Conservation (phyloP, 2,113 vertebrate species). For the Zingel zingel region DNA sequence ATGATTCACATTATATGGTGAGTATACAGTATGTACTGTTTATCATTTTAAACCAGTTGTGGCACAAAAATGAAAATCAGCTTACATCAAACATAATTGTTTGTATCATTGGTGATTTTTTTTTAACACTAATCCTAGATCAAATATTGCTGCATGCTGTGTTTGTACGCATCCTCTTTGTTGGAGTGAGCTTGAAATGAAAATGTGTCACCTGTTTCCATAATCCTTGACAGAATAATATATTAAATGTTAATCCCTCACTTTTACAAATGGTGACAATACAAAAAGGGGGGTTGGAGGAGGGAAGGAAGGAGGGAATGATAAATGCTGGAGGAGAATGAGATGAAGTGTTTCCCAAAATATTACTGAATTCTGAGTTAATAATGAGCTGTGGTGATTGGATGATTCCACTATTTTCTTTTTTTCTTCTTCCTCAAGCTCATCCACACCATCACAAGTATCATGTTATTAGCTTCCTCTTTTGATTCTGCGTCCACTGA, state of each 20-base stretch:
- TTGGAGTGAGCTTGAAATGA: conserved; percentile 55
- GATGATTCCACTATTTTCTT: conserved; percentile 13
- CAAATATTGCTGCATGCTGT: conserved; percentile 52
- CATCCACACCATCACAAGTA: conserved; percentile 33
- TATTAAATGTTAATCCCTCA: conserved; percentile 78
- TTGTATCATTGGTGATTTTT: conserved; percentile 70
- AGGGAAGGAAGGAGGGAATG: neutral
- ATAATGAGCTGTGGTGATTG: conserved; percentile 49
- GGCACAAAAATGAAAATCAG: conserved; percentile 50
- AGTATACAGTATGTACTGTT: conserved; percentile 8
- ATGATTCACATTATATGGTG: neutral
- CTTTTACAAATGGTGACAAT: conserved; percentile 65
- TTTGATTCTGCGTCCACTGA: conserved; percentile 55
- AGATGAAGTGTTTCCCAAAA: conserved; percentile 27
- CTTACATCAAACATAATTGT: conserved; percentile 71
- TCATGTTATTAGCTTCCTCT: conserved; percentile 58
- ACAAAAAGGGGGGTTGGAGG: neutral
- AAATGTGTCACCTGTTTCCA: conserved; percentile 73
- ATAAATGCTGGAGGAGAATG: conserved; percentile 25
- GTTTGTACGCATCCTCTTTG: conserved; percentile 40
- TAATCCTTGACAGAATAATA: conserved; percentile 72
- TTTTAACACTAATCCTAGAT: conserved; percentile 63
- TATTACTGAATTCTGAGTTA: conserved; percentile 26
- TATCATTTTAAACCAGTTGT: conserved; percentile 64
- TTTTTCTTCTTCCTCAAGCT: conserved; percentile 19